Evolutionary conservation across 2,797 vertebrate genomes (phyloP), one percentile per base, ranked within the genome.

Genomic region (Eulemur albifrons): DNA sequence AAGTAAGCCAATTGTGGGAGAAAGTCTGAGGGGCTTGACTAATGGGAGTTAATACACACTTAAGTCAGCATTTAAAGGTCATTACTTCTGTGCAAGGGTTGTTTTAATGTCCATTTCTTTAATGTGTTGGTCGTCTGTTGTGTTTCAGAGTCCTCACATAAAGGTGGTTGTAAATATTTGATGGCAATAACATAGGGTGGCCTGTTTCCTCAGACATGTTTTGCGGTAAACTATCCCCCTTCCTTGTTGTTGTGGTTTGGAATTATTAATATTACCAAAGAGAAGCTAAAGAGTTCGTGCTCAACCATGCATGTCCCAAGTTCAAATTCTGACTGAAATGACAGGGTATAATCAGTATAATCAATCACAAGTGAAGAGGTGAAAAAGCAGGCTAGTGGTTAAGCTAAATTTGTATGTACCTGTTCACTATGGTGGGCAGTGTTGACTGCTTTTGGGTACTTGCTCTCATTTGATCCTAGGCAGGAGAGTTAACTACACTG

Each of bases 51-150:
- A n/a, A 57, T 52, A n/a, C 54, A 38, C 35, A 63, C 18, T 57
- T 43, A 40, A 73, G 59, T 72, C 17, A 2, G 8, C 50, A 14
- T 54, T 93, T 61, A 32, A 20, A 92, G 86, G 73, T 80, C 83
- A 27, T 95, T 70, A 23, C 38, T 88, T 57, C 10, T 54, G 38
- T 90, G 70, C 38, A 72, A 13, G 63, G 45, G 40, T 40, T 95
- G 43, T 97, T 98, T 98, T 98, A 21, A 45, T 63, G 32, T 70
- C 40, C 20, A 0, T 70, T 90, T 89, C 57, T 87, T 93, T n/a
- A 50, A 84, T 79, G 88, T 69, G 21, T 81, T 87, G 5, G 17
- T 84, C 63, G 54, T 79, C 35, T 72, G 23, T 35, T 17, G 0
- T 70, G 59, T 89, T 61, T 5, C 45, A 50, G 81, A 77, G 23